Percentiles rank a stretch among this genome's conserved stretches.
Conservation (phyloP, 2,888 invertebrate genomes). For the Drosophila kambysellisi region DNA sequence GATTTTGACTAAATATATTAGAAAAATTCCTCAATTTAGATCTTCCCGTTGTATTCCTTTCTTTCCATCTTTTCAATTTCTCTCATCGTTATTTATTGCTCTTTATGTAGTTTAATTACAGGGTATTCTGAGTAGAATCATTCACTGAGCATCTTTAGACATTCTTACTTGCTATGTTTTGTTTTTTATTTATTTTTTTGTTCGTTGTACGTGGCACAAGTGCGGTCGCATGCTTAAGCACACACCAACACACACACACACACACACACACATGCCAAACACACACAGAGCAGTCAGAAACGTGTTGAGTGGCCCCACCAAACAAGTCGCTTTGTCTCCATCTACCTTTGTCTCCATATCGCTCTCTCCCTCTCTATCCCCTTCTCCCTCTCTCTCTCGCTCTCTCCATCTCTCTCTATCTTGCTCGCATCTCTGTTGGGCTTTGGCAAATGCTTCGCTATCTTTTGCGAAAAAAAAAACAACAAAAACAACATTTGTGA, state of each 20-base stretch:
- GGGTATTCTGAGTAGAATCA: conserved; percentile 30
- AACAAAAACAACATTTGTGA: conserved; percentile 20
- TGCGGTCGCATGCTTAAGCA: conserved; percentile 80
- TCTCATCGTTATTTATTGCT: not conserved
- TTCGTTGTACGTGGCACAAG: conserved; percentile 78
- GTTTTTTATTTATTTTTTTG: conserved; percentile 49
- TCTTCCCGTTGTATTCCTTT: not conserved
- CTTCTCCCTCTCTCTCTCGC: conserved; percentile 35
- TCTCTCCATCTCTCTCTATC: conserved; percentile 41
- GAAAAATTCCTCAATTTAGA: too few species aligned
- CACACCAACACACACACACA: conserved; percentile 50
- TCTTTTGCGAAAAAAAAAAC: conserved; percentile 32
- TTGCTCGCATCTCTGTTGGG: conserved; percentile 39
- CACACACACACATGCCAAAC: conserved; percentile 28
- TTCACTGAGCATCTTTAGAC: conserved; percentile 1
- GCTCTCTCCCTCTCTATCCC: conserved; percentile 27
- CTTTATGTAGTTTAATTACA: not conserved
- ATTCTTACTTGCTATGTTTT: conserved; percentile 58
- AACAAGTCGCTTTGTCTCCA: conserved; percentile 63
- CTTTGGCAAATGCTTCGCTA: conserved; percentile 42
- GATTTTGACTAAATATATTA: too few species aligned
- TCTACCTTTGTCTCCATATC: conserved; percentile 34
- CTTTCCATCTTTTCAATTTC: not conserved
- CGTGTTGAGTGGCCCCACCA: conserved; percentile 76
- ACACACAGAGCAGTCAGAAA: conserved; percentile 56